phyloP scores from a whole-genome alignment of 2,797 vertebrate genomes.

The Diplodus sargus region DNA sequence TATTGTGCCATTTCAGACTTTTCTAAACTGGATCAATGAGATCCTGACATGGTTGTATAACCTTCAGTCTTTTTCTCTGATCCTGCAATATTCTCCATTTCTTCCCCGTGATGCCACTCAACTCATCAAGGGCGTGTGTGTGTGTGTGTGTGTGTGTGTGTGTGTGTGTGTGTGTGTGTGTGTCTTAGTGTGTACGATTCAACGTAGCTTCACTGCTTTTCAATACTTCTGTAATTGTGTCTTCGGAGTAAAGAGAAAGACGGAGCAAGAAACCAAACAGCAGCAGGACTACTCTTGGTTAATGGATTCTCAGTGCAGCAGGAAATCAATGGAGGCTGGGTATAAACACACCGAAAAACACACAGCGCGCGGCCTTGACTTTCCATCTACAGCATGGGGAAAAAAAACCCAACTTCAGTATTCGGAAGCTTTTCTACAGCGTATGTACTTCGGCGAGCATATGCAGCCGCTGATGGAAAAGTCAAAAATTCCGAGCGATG shows the following conservation, averaged over 20 bases:
- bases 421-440: background rate
- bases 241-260: constrained; percentile 8
- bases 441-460: constrained; percentile 16
- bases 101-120: background rate
- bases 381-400: background rate
- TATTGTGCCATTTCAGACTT: constrained; percentile 38
- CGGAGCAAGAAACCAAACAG: constrained; percentile 10
- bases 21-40: constrained; percentile 37
- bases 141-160: background rate
- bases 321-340: constrained; percentile 52
- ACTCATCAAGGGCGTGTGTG: background rate
- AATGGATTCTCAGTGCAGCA: constrained; percentile 63
- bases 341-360: constrained; percentile 50
- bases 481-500: constrained; percentile 20
- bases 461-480: constrained; percentile 25
- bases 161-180: background rate
- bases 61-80: constrained; percentile 6
- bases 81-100: constrained; percentile 16
- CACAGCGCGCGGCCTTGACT: constrained; percentile 35
- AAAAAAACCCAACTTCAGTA: constrained; percentile 9
- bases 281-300: constrained; percentile 33
- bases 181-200: background rate
- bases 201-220: constrained; percentile 15
- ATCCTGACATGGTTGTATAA: constrained; percentile 21
- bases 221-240: constrained; percentile 12